phyloP scores from a whole-genome alignment of 1,140 invertebrate genomes.

The Platyscapa corneri region DNA sequence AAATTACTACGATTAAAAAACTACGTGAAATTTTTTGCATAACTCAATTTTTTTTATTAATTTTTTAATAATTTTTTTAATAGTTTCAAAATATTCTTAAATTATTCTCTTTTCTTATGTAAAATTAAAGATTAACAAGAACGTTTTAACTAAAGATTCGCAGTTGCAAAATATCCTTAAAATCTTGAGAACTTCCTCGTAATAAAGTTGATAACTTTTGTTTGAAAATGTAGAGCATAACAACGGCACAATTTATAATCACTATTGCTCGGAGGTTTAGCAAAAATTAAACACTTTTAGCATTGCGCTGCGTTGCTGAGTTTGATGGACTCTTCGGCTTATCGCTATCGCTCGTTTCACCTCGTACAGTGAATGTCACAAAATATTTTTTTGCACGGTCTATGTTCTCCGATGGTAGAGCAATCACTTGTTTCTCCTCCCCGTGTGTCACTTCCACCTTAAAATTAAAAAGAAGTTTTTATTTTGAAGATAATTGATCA shows the following conservation, averaged over 20 bases:
- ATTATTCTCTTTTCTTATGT: too few relatives aligned
- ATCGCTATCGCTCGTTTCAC: constrained; percentile 66
- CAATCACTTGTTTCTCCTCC: constrained; percentile 87
- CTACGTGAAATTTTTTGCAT: background rate
- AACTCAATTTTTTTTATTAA: background rate
- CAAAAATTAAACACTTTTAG: constrained; percentile 64
- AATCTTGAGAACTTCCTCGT: background rate
- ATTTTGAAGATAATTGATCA: background rate
- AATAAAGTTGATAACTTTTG: too few relatives aligned
- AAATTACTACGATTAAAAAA: background rate
- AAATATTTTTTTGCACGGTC: constrained; percentile 92
- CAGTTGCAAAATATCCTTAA: background rate
- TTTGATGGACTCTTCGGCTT: constrained; percentile 58
- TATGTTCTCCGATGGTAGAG: constrained; percentile 87
- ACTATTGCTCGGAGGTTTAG: background rate
- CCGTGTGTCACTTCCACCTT: constrained; percentile 85
- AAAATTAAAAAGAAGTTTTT: background rate
- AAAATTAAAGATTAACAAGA: background rate
- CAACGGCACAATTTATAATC: too few relatives aligned
- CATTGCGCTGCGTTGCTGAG: constrained; percentile 61
- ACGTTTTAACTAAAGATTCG: background rate
- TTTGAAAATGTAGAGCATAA: too few relatives aligned
- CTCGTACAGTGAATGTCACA: constrained; percentile 91
- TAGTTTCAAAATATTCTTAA: background rate
- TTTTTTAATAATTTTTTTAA: background rate